These are phyloP conservation scores for Rhea pennata DNA, from an alignment of 2,113 vertebrate species.

Conservation along the genomic window DNA sequence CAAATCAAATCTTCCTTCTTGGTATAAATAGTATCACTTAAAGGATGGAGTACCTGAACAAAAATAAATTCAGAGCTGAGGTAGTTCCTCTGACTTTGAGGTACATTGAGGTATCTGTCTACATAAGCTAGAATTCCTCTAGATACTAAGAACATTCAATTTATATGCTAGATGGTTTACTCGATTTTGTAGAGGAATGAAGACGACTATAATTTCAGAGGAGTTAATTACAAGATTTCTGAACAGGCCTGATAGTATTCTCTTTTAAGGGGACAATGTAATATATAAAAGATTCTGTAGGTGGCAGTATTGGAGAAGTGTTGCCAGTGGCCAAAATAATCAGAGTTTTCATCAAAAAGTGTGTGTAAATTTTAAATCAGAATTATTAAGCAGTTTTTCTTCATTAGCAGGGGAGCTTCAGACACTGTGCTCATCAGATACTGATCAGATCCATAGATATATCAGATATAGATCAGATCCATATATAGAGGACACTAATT, in stretches of 20 bases:
- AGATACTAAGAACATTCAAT: neutral
- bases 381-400: neutral
- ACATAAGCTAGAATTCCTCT: neutral
- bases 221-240: neutral
- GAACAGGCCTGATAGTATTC: neutral
- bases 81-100: neutral
- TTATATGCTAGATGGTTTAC: neutral
- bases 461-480: neutral
- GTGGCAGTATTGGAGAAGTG: conserved; percentile 44
- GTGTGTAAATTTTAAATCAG: neutral
- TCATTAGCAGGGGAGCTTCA: neutral
- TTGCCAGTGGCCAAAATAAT: neutral
- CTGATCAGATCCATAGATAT: neutral
- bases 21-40: neutral
- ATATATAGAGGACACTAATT: neutral
- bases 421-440: neutral
- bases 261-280: neutral
- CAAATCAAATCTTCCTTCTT: neutral
- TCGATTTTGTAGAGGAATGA: neutral
- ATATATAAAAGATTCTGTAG: neutral
- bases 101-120: neutral
- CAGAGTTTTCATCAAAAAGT: neutral
- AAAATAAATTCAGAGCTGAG: neutral
- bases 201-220: neutral
- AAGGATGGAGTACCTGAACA: neutral